Base-by-base conservation (phyloP, 2,888 invertebrate species). In the Andrena praecox region DNA sequence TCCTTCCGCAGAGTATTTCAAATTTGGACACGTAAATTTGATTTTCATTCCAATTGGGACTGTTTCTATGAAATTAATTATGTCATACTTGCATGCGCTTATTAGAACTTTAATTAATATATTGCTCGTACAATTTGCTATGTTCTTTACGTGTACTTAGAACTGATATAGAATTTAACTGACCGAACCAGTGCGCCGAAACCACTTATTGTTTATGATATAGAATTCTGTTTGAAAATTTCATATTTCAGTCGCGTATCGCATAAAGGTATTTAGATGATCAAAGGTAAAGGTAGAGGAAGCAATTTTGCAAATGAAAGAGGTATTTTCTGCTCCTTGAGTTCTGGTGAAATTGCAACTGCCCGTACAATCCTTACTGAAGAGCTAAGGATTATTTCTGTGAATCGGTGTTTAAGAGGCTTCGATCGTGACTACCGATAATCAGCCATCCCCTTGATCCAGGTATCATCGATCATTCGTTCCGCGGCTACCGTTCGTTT, bases 391-490 rank as follows among this genome's bases (percentile, higher is more conserved):
- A 85, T 84, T 79, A 85, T 76, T 80, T 75, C 71, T 63, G 27
- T 52, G 60, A 59, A 73, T 70, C 64, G 77, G 75, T 59, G 59
- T 52, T 85, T 82, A 76, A 85, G 73, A 66, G 69, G 67, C 73
- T 80, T 70, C 80, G 80, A 86, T 81, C 85, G 85, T 77, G 84
- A 85, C 89, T 86, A 86, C 88, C 86, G 85, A 85, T 82, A 85
- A 83, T 42, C 79, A 72, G 76, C 87, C 85, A 84, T 87, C 84
- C 85, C 76, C 80, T 76, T 74, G 87, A 89, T 90, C 87, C 86
- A 66, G 84, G 82, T 70, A 84, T 83, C 87, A 90, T 90, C 88
- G 84, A 90, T 90, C 90, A 89, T 82, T 83, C 82, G 79, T 72
- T 76, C 54, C 33, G 59, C 76, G 59, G 87, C 88, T 87, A 89